These are phyloP conservation scores for Castor canadensis DNA, from an alignment of 2,113 vertebrate genomes.

Conservation along the genomic window DNA sequence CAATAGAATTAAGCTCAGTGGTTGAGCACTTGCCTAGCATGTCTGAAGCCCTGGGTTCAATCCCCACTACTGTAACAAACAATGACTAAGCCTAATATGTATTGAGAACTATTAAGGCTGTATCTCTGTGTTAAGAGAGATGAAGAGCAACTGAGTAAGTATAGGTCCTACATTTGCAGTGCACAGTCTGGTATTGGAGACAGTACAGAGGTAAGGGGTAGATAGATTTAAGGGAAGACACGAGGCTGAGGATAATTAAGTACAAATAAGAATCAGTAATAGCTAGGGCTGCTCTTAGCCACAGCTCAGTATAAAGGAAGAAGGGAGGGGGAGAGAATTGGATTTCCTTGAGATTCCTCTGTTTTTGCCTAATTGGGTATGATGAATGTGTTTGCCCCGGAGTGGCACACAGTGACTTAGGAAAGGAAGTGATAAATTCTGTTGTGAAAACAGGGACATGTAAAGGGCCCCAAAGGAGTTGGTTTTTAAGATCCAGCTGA, in stretches of 20 bases:
- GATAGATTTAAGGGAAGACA: neutral
- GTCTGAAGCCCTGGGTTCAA: neutral
- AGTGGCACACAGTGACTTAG: neutral
- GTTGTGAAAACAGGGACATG: constrained; percentile 34
- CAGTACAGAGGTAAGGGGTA: neutral
- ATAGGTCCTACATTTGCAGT: rapidly evolving
- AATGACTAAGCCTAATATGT: neutral
- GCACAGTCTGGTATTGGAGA: neutral
- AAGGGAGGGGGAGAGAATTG: neutral
- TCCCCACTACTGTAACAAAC: neutral
- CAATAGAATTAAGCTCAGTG: neutral
- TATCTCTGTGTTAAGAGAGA: neutral
- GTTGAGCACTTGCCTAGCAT: neutral
- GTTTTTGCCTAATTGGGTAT: neutral
- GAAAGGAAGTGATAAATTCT: constrained; percentile 34
- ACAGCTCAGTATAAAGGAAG: neutral
- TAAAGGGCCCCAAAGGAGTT: neutral
- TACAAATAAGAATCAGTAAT: neutral
- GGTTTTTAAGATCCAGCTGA: constrained; percentile 19
- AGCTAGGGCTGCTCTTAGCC: neutral
- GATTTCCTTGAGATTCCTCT: constrained; percentile 6
- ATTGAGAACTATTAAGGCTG: neutral
- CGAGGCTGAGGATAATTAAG: neutral
- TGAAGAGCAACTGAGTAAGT: neutral
- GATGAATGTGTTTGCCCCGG: neutral